These are phyloP conservation scores for Tipula lateralis DNA, from an alignment of 2,888 invertebrate genomes.

Conservation along the genomic window DNA sequence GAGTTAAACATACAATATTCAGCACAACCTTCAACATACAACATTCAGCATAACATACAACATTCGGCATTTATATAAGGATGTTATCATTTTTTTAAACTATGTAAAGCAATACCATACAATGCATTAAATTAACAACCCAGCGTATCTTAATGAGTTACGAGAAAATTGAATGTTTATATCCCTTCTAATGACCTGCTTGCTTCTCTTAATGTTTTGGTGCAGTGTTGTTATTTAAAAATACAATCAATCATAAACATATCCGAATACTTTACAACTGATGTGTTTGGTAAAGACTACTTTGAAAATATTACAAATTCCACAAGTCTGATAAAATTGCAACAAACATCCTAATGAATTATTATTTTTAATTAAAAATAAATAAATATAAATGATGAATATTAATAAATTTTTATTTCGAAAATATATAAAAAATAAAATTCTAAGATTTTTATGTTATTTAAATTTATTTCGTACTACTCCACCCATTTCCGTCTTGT, in stretches of 20 bases:
- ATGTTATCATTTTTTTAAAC: no score
- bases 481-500: conserved; percentile 9
- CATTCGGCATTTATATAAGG: no score
- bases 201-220: not conserved
- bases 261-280: not conserved
- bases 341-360: not conserved
- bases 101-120: no score
- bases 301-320: not conserved
- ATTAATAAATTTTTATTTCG: not conserved
- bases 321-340: not conserved
- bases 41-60: no score
- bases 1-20: no score
- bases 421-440: not conserved
- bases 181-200: no score
- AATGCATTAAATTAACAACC: no score
- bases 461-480: conserved; percentile 24
- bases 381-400: conserved; percentile 24
- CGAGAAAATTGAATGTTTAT: no score
- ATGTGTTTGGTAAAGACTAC: not conserved
- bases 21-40: no score
- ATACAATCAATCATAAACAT: not conserved
- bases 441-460: conserved; percentile 11
- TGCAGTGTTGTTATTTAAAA: not conserved
- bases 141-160: no score
- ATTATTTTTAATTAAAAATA: conserved; percentile 24